Percentiles rank a stretch among this genome's conserved stretches.
These are phyloP conservation scores for Gambelia wislizenii DNA, from an alignment of 2,797 vertebrate genomes.

Conservation along the genomic window DNA sequence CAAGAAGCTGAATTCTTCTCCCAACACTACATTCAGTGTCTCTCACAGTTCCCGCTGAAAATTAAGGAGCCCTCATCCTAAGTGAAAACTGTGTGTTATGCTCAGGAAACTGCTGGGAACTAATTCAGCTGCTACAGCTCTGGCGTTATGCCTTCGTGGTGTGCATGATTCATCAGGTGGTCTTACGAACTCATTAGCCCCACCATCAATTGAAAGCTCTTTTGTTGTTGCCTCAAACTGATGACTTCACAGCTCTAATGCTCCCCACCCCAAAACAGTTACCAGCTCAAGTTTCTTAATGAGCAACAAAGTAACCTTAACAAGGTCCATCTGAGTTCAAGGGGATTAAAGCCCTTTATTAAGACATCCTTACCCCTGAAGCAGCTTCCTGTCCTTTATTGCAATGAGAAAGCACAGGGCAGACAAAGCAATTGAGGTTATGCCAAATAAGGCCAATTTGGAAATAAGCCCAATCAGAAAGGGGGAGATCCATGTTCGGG, in stretches of 20 bases:
- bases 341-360: constrained; percentile 29
- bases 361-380: constrained; percentile 29
- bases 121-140: neutral
- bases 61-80: neutral
- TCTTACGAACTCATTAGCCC: constrained; percentile 29
- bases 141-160: constrained; percentile 1
- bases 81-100: neutral
- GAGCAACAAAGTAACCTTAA: constrained; percentile 29
- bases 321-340: neutral
- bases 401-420: neutral
- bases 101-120: neutral
- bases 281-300: constrained; percentile 31
- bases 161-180: constrained; percentile 29
- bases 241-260: rapidly evolving
- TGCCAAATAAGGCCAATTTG: constrained; percentile 33
- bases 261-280: neutral
- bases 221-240: neutral
- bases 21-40: neutral
- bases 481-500: neutral
- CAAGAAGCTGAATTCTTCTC: neutral
- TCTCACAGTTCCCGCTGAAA: neutral
- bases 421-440: neutral
- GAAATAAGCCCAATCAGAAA: neutral
- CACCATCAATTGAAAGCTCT: constrained; percentile 6
- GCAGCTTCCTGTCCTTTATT: constrained; percentile 36